These are phyloP conservation scores for Mormyrus hasselquistii DNA, from an alignment of 2,797 vertebrate genomes.

Conservation along the genomic window DNA sequence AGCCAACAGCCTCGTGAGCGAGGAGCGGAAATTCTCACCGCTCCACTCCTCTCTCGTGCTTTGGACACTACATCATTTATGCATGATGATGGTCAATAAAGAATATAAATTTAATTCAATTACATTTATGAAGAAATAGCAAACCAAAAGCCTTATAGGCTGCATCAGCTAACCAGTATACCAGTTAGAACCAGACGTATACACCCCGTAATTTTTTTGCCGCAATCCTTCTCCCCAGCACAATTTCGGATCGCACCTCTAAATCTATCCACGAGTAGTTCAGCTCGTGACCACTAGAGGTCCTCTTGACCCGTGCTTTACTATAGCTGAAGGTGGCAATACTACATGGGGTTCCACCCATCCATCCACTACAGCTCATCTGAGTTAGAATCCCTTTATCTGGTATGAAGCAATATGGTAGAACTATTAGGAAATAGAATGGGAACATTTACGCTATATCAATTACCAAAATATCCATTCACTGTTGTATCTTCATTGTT, in stretches of 20 bases:
- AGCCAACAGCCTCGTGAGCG: no score
- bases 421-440: neutral
- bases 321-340: neutral
- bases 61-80: no score
- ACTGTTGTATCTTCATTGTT: neutral
- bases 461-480: neutral
- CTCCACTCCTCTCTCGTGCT: no score
- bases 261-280: neutral
- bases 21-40: no score
- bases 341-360: neutral
- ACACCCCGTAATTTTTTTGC: neutral
- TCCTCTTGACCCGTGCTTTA: conserved; percentile 7
- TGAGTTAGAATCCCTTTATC: neutral
- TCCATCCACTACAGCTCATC: neutral
- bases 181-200: neutral
- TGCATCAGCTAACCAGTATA: neutral
- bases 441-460: neutral
- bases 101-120: neutral
- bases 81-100: neutral
- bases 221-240: neutral
- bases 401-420: neutral
- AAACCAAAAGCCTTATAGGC: neutral
- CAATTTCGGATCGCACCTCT: no score
- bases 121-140: neutral
- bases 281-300: conserved; percentile 9